Base-by-base conservation (phyloP, 2,113 vertebrate genomes). In the Tor tambroides region DNA sequence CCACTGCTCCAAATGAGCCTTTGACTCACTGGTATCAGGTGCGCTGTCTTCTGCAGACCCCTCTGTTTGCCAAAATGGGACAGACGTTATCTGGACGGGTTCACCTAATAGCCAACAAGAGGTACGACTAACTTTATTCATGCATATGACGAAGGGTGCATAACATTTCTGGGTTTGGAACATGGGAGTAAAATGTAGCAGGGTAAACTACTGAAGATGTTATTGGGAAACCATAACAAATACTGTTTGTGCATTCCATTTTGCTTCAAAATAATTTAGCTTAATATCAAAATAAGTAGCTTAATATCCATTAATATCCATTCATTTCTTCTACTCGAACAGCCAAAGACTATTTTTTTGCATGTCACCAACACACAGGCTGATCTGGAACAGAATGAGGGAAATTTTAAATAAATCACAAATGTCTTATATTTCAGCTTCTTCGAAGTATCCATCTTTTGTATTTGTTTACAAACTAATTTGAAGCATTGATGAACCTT, bases 11-110 rank as follows among this genome's bases (percentile, higher is more conserved):
- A 0, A 92, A 92, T 1, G 94, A 97, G 88, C 95, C 96, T 54
- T 91, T 95, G 87, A 96, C 95, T 30, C 96, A 96, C 76, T 96
- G 96, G 95, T 95, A 94, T 84, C 95, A 96, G 92, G 94, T 96
- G 54, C 92, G 91, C 17, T 95, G 95, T 92, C 94, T 96, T 80
- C 92, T 96, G 26, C 95, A 96, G 91, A 96, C 94, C 0, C 96
- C 94, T 0, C 93, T 97, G 19, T 97, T 96, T 85, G 93, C 92
- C 88, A 96, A 94, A 89, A 91, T 94, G 80, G 94, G 95, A 17
- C 94, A 96, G 91, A 96, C 94, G 5, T 90, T 97, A 80, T 97
- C 95, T 61, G 96, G 95, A 28, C 93, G 85, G 7, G 95, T 96
- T 61, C 87, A 94, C 10, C 72, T 96, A 86, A 65, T 93, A 26